Evolutionary conservation across 2,797 vertebrate species (phyloP), one percentile per base, ranked within the genome.

Genomic region (Psittacula echo): DNA sequence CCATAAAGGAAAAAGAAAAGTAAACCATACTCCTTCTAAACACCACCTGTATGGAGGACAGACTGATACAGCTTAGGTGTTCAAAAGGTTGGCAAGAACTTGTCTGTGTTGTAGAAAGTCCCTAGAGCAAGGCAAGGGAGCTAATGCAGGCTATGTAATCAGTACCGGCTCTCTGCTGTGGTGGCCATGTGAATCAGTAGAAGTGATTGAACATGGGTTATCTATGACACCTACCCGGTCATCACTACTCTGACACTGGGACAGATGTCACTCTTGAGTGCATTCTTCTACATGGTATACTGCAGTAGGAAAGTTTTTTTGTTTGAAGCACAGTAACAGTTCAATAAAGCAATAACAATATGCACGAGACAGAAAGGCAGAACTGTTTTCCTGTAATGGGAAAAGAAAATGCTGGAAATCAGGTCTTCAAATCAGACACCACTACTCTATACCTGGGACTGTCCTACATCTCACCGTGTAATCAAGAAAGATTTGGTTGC

Each of bases 101-200:
- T 45, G 22, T 48, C 39, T 11, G 13, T 26, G 32, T 7, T 85
- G 70, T 39, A 73, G 75, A 16, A 74, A 12, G 44, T 47, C 15
- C 10, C 39, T 17, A 68, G 6, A 66, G 24, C 4, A 66, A 54
- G 51, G 39, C 21, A n/a, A 65, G 62, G 44, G n/a, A 60, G 29
- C 16, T 10, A 42, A 50, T 6, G 4, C 1, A 34, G 76, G 21
- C 10, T 9, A 23, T 26, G 44, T 3, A 27, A 30, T 32, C 41
- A 5, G 29, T 12, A 50, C 26, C 45, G 42, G 27, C n/a, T 42
- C 48, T 41, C 23, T 60, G 22, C 11, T 37, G 27, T 45, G 11
- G 6, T 14, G 32, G 27, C 32, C 54, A 18, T 1, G 0, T 4
- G 32, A 13, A 7, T 20, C 44, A 37, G 2, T 3, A 32, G 47